Conservation (phyloP, 2,888 invertebrate genomes). For the Aspidiotus rigidus region DNA sequence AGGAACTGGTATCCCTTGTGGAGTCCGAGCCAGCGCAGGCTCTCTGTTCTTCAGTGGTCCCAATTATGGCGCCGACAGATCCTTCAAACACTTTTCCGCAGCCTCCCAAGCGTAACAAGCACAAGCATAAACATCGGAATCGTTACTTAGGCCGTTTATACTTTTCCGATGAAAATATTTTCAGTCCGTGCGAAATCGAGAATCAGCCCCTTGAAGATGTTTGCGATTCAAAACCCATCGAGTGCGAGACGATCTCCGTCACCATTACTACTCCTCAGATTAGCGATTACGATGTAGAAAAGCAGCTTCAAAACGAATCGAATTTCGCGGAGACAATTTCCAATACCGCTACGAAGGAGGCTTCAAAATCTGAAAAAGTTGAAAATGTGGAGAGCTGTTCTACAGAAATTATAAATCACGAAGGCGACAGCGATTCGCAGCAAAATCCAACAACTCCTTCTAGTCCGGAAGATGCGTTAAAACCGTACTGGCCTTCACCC, state of each 20-base stretch:
- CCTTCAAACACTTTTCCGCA: conserved; percentile 29
- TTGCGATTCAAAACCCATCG: background rate
- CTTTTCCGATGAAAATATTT: conserved; percentile 23
- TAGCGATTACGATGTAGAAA: conserved; percentile 9
- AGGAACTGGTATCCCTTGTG: conserved; percentile 16
- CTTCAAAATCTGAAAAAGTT: conserved; percentile 1
- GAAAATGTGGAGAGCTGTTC: conserved; percentile 2
- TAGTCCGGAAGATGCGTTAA: conserved; percentile 43
- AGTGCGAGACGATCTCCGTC: conserved; percentile 4
- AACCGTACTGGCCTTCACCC: conserved; percentile 47
- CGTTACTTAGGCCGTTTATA: conserved; percentile 20
- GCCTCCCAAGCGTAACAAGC: conserved; percentile 34
- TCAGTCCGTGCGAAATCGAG: conserved; percentile 1
- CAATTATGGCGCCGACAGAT: conserved; percentile 29
- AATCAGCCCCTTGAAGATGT: background rate
- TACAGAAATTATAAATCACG: background rate
- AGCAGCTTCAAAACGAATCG: conserved; percentile 3
- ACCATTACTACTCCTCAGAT: background rate
- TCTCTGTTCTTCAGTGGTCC: conserved; percentile 20
- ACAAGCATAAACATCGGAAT: conserved; percentile 23
- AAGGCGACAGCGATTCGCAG: background rate
- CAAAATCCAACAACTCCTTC: conserved; percentile 38
- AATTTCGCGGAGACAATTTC: background rate
- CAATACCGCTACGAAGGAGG: background rate
- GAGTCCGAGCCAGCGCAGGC: conserved; percentile 13